Conservation (phyloP, 2,113 vertebrate species). For the Chascanopsetta lugubris region DNA sequence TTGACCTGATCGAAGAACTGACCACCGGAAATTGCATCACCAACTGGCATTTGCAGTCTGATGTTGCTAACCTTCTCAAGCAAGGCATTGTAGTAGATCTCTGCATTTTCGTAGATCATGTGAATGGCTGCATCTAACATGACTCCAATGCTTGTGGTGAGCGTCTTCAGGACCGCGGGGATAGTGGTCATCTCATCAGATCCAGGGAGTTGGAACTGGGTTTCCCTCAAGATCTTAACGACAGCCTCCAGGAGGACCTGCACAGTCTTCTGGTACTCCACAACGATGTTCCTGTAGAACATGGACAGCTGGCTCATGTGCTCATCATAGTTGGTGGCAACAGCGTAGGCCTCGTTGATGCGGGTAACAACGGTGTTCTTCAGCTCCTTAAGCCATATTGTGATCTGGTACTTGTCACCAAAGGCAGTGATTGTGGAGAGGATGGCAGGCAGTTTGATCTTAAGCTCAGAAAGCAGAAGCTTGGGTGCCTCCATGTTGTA, state of each 20-base stretch:
- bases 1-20: constrained; percentile 72
- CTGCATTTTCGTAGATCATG: constrained; percentile 54
- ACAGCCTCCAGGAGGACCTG: constrained; percentile 78
- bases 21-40: constrained; percentile 66
- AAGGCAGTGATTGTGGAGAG: constrained; percentile 52
- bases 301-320: constrained; percentile 76
- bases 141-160: constrained; percentile 60
- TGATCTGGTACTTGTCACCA: constrained; percentile 75
- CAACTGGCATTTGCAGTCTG: constrained; percentile 74
- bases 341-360: constrained; percentile 66
- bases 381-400: constrained; percentile 39
- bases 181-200: constrained; percentile 75
- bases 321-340: constrained; percentile 63
- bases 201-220: constrained; percentile 83
- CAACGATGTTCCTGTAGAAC: constrained; percentile 73
- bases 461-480: constrained; percentile 79
- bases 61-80: constrained; percentile 75
- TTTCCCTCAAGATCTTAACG: constrained; percentile 81
- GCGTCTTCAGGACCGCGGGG: constrained; percentile 78
- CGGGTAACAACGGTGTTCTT: constrained; percentile 65
- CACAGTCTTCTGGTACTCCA: constrained; percentile 74
- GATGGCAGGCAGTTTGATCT: constrained; percentile 75
- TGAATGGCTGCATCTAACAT: constrained; percentile 55
- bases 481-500: constrained; percentile 83
- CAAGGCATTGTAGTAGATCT: constrained; percentile 71